These are phyloP conservation scores for Cyclina sinensis DNA, from an alignment of 1,140 invertebrate genomes.

Conservation along the genomic window DNA sequence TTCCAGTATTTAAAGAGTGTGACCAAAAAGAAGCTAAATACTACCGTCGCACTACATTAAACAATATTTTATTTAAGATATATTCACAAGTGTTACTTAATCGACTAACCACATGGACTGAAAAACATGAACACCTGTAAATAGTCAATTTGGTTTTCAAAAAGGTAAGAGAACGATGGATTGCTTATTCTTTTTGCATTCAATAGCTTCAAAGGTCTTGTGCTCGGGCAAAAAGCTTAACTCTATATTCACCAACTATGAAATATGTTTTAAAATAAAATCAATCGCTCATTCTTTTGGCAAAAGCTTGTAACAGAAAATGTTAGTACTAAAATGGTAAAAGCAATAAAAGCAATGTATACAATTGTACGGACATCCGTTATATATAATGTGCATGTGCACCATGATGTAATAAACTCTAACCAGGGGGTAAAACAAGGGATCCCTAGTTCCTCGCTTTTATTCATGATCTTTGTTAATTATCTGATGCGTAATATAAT, in stretches of 20 bases:
- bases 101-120: neutral
- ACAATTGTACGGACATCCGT: neutral
- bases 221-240: neutral
- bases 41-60: neutral
- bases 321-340: constrained; percentile 7
- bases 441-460: too few relatives aligned
- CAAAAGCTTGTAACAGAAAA: neutral
- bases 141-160: constrained; percentile 23
- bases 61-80: constrained; percentile 7
- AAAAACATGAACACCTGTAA: neutral
- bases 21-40: neutral
- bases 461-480: too few relatives aligned
- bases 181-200: constrained; percentile 32
- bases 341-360: constrained; percentile 14
- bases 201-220: neutral
- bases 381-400: neutral
- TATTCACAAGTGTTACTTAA: constrained; percentile 10
- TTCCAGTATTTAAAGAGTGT: constrained; percentile 3
- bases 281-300: neutral
- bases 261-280: constrained; percentile 18
- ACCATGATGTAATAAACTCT: neutral
- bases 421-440: neutral
- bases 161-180: neutral
- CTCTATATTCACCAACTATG: neutral
- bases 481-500: too few relatives aligned